phyloP scores from a whole-genome alignment of 2,113 vertebrate species.

The Phalacrocorax carbo region DNA sequence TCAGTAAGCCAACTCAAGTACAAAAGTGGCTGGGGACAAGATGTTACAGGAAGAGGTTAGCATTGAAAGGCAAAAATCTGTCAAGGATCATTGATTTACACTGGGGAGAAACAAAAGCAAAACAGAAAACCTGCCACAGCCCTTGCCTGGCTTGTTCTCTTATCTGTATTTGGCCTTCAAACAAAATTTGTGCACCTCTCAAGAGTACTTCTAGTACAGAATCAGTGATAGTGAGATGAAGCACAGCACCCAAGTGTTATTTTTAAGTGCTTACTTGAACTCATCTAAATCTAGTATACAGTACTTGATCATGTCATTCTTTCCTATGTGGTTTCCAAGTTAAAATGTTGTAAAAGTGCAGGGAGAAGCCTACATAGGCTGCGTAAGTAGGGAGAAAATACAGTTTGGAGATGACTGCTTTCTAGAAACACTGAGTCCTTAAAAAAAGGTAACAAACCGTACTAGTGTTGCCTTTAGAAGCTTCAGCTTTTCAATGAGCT shows the following conservation, averaged over 20 bases:
- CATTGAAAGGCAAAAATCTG: not conserved
- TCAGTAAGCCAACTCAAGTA: not conserved
- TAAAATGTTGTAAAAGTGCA: not conserved
- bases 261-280: conserved; percentile 18
- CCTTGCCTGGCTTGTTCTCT: not conserved
- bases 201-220: not conserved
- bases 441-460: not conserved
- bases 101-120: not conserved
- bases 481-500: not conserved
- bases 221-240: not conserved
- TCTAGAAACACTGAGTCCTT: not conserved
- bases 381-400: not conserved
- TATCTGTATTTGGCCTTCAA: not conserved
- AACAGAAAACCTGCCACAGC: not conserved
- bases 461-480: not conserved
- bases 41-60: not conserved
- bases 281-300: not conserved
- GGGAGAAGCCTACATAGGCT: not conserved
- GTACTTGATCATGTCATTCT: not conserved
- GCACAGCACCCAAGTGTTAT: not conserved
- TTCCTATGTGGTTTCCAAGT: not conserved
- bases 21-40: not conserved
- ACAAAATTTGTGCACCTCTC: not conserved
- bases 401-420: not conserved
- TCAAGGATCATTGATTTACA: not conserved